phyloP scores from a whole-genome alignment of 2,113 vertebrate genomes.

The Gallinago paraguaiae region DNA sequence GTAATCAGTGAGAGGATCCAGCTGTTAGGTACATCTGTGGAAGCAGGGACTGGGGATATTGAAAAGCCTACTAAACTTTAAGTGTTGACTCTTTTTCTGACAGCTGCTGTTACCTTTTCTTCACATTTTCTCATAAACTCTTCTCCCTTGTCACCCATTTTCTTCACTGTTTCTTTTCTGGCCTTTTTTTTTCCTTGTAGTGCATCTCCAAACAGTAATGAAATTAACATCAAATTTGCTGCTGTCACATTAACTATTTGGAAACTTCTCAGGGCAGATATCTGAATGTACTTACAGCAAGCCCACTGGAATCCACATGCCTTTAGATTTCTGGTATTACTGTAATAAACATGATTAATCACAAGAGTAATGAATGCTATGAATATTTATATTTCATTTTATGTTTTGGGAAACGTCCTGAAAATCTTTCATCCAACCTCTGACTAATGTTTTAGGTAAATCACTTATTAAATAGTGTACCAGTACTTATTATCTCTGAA shows the following conservation, averaged over 20 bases:
- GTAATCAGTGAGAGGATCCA: neutral
- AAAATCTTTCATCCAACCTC: neutral
- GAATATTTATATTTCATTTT: rapidly evolving
- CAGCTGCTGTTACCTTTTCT: neutral
- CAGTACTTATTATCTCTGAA: neutral
- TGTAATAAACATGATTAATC: neutral
- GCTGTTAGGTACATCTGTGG: neutral
- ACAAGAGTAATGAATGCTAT: neutral
- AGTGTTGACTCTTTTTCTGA: neutral
- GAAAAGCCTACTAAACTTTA: neutral
- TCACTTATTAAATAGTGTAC: neutral
- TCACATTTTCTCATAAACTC: neutral
- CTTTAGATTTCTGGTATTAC: neutral
- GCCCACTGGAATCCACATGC: neutral
- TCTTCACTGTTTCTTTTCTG: neutral
- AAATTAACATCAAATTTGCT: neutral
- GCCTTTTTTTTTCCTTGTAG: neutral
- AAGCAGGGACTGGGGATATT: neutral
- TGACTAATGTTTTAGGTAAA: neutral
- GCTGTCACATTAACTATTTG: neutral
- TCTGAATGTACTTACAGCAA: neutral
- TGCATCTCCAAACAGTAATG: neutral
- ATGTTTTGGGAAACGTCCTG: neutral
- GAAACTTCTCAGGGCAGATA: neutral
- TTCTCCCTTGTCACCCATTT: neutral